A percentile compares a stretch with the other conserved stretches of the same genome.
Conservation (phyloP, 2,888 invertebrate species). For the Ormyrus labotus region DNA sequence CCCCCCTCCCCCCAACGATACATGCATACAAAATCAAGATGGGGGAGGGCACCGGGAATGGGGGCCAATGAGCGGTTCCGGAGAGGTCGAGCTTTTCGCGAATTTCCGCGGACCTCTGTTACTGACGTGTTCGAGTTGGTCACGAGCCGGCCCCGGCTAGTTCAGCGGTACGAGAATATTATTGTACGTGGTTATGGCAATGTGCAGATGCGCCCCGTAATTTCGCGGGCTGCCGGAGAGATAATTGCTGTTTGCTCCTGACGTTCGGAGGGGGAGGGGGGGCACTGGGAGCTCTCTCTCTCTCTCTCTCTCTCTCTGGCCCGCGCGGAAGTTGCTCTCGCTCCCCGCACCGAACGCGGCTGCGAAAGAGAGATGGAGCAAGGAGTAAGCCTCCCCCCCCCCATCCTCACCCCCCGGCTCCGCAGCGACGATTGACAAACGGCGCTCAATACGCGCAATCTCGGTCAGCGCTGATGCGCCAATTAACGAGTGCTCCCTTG, state of each 20-base stretch:
- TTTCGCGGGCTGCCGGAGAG: slow-evolving; percentile 59
- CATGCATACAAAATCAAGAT: background rate
- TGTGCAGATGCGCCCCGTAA: slow-evolving; percentile 58
- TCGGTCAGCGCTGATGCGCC: slow-evolving; percentile 14
- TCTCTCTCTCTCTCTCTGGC: background rate
- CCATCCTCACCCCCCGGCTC: too few species aligned
- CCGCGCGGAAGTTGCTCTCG: slow-evolving; percentile 28
- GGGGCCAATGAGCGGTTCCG: background rate
- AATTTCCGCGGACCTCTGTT: slow-evolving; percentile 48
- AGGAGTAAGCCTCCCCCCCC: background rate
- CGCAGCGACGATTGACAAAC: slow-evolving; percentile 23
- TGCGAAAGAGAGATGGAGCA: slow-evolving; percentile 1
- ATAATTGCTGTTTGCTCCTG: slow-evolving; percentile 65
- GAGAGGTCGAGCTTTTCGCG: slow-evolving; percentile 35
- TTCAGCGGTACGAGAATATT: slow-evolving; percentile 55
- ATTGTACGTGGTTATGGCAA: slow-evolving; percentile 58
- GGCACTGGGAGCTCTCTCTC: background rate
- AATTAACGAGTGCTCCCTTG: slow-evolving; percentile 33
- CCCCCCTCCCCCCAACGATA: too few species aligned
- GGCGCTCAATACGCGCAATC: slow-evolving; percentile 17
- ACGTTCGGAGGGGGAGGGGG: slow-evolving; percentile 51
- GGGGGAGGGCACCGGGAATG: background rate
- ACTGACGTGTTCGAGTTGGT: slow-evolving; percentile 56
- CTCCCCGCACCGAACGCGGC: background rate
- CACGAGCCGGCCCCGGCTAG: slow-evolving; percentile 14